These are phyloP conservation scores for Bembecia ichneumoniformis DNA, from an alignment of 2,888 invertebrate species.

Conservation along the genomic window DNA sequence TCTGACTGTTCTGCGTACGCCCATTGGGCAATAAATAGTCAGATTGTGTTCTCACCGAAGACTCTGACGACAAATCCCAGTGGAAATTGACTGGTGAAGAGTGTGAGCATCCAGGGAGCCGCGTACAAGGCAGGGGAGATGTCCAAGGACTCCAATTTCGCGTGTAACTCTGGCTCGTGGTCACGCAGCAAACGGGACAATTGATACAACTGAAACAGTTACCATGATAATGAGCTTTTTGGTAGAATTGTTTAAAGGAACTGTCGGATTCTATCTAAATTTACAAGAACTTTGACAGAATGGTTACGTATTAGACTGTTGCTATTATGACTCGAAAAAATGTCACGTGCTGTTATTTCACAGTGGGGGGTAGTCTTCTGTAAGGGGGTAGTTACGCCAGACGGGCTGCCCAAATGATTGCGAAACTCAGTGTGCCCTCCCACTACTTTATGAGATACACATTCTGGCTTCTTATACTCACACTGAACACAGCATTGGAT, in stretches of 20 bases:
- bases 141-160: conserved; percentile 89
- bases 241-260: too few species aligned
- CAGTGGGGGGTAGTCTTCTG: too few species aligned
- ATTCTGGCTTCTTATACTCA: background rate
- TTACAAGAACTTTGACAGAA: too few species aligned
- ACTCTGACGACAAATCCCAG: conserved; percentile 95
- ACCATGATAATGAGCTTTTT: background rate
- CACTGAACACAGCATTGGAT: background rate
- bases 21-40: too few species aligned
- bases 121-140: conserved; percentile 95
- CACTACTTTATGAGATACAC: too few species aligned
- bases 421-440: too few species aligned
- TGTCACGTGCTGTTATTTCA: too few species aligned
- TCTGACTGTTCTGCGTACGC: too few species aligned
- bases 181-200: conserved; percentile 92
- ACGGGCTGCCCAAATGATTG: too few species aligned
- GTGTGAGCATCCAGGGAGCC: conserved; percentile 96
- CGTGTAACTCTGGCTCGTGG: conserved; percentile 86
- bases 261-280: background rate
- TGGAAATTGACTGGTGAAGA: conserved; percentile 97
- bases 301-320: too few species aligned
- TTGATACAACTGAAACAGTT: conserved; percentile 84
- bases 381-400: too few species aligned
- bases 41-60: conserved; percentile 76
- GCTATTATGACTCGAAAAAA: too few species aligned